These are phyloP conservation scores for Syrista parreyssii DNA, from an alignment of 2,888 invertebrate genomes.

Conservation along the genomic window DNA sequence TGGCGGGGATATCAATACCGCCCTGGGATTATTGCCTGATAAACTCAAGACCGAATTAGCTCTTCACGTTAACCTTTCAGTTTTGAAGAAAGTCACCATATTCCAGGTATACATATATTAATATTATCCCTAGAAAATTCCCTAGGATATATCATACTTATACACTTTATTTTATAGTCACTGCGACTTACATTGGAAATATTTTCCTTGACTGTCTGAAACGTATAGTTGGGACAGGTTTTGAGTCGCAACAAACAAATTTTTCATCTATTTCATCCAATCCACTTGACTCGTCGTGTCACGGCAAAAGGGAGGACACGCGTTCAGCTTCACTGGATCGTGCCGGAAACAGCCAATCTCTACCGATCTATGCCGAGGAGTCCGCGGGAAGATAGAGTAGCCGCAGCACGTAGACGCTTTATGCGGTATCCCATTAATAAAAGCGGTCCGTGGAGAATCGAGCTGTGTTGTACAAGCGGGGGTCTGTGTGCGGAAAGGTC, in stretches of 20 bases:
- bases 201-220: not conserved
- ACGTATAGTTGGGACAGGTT: not conserved
- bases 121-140: not conserved
- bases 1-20: conserved; percentile 95
- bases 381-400: not conserved
- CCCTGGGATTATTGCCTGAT: conserved; percentile 91
- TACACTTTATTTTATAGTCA: not conserved
- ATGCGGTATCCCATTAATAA: not conserved
- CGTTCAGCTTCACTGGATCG: not conserved
- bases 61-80: conserved; percentile 93
- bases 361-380: not conserved
- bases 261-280: not conserved
- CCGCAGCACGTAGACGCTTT: not conserved
- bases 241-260: not conserved
- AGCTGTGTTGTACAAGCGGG: not conserved
- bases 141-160: no score
- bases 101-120: conserved; percentile 82
- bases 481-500: not conserved
- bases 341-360: not conserved
- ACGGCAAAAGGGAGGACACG: not conserved
- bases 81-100: conserved; percentile 86
- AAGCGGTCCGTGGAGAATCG: not conserved
- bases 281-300: not conserved
- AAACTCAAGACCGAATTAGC: conserved; percentile 97
- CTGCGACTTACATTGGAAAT: not conserved